These are phyloP conservation scores for Aspidiotus rigidus DNA, from an alignment of 2,888 invertebrate genomes.

Conservation along the genomic window DNA sequence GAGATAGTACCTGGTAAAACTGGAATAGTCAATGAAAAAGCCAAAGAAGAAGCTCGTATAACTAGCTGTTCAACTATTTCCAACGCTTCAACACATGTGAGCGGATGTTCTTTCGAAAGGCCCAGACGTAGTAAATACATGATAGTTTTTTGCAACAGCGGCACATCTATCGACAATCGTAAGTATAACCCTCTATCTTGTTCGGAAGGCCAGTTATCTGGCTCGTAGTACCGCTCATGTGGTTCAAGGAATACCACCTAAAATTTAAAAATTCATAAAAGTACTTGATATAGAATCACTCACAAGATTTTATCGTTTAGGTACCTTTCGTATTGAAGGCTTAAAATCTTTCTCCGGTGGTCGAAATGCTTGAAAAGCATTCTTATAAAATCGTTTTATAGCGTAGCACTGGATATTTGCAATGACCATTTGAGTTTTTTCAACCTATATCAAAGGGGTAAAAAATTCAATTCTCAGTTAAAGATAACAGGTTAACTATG, in stretches of 20 bases:
- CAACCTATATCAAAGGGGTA: slow-evolving; percentile 35
- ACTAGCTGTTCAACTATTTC: slow-evolving; percentile 79
- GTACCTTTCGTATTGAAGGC: slow-evolving; percentile 65
- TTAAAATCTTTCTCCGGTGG: slow-evolving; percentile 63
- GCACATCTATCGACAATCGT: slow-evolving; percentile 77
- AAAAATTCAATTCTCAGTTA: neutral
- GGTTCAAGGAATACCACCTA: slow-evolving; percentile 62
- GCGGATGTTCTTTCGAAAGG: slow-evolving; percentile 66
- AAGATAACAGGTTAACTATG: no score
- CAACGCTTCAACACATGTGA: slow-evolving; percentile 71
- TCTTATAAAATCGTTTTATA: slow-evolving; percentile 78
- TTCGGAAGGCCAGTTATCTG: slow-evolving; percentile 86
- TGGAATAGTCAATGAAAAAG: slow-evolving; percentile 56
- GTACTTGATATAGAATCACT: no score
- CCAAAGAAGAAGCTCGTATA: slow-evolving; percentile 69
- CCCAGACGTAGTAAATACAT: slow-evolving; percentile 75
- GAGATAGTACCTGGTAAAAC: slow-evolving; percentile 46
- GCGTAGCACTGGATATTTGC: slow-evolving; percentile 70
- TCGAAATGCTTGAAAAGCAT: slow-evolving; percentile 63
- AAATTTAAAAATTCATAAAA: slow-evolving; percentile 35
- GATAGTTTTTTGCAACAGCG: slow-evolving; percentile 75
- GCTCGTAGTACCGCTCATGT: slow-evolving; percentile 71
- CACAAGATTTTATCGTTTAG: no score
- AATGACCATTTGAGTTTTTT: slow-evolving; percentile 46
- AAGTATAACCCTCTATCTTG: slow-evolving; percentile 69